Conservation (phyloP, 2,888 invertebrate genomes). For the Ecliptopera silaceata region DNA sequence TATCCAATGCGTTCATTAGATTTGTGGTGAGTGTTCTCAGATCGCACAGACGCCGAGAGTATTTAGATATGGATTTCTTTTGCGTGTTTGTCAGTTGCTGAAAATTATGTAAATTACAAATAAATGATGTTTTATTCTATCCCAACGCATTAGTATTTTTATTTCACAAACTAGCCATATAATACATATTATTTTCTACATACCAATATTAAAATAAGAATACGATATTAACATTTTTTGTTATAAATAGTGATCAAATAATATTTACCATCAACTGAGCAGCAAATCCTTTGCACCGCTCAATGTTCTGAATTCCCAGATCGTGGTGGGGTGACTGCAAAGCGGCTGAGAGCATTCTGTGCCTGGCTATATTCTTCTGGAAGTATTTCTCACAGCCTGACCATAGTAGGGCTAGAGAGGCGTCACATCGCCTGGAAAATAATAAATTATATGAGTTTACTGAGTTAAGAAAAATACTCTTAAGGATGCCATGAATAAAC, state of each 20-base stretch:
- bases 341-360: slow-evolving; percentile 84
- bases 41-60: slow-evolving; percentile 82
- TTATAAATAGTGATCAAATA: not conserved
- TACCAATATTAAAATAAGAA: too few relatives aligned
- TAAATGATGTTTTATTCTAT: too few relatives aligned
- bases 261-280: slow-evolving; percentile 87
- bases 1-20: slow-evolving; percentile 60
- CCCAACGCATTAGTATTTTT: not conserved
- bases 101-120: slow-evolving; percentile 24
- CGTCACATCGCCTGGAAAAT: slow-evolving; percentile 72
- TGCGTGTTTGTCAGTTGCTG: slow-evolving; percentile 86
- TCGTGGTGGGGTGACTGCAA: slow-evolving; percentile 89
- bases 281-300: slow-evolving; percentile 93
- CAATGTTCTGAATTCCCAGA: slow-evolving; percentile 90
- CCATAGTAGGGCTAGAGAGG: slow-evolving; percentile 84
- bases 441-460: too few relatives aligned
- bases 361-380: slow-evolving; percentile 87
- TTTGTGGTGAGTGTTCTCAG: slow-evolving; percentile 77
- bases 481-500: too few relatives aligned
- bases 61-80: slow-evolving; percentile 84
- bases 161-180: too few relatives aligned
- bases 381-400: slow-evolving; percentile 89
- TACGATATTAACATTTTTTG: too few relatives aligned
- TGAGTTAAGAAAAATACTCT: too few relatives aligned
- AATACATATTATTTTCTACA: too few relatives aligned